Base-by-base conservation (phyloP, 2,888 invertebrate species). In the Agelastica alni region DNA sequence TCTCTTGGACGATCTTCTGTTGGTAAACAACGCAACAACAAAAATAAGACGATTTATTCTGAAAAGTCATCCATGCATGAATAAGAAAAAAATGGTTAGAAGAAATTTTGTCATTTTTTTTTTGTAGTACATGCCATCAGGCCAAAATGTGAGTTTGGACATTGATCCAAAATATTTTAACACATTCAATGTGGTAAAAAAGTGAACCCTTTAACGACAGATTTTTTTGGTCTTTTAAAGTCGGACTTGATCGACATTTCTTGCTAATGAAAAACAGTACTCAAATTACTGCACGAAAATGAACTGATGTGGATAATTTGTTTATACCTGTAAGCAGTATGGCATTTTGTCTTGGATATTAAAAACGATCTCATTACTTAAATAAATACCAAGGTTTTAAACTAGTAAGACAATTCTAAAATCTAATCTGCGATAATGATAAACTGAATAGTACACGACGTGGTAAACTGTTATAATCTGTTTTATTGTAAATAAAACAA, bases 21-120 rank as follows among this genome's bases (percentile, higher is more conserved):
- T 59, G 72, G 71, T 53, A 78, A 77, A 66, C 77, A 77, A 61
- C 74, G 77, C 36, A 76, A 76, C 56, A 66, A 76, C 53, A 76
- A 77, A 64, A 61, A 68, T 18, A 76, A 75, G 63, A 60, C 65
- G 34, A 45, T 69, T 43, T 70, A 72, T 65, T 70, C 73, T 42
- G 73, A 73, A 53, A 69, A 67, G 48, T 72, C 74, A 45, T 69
- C 73, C 26, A 70, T 70, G 64, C 70, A 74, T 65, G 70, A 73
- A 62, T 65, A 66, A 65, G 53, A 26, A 20, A 49, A 53, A 59
- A 59, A 56, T 58, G 56, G 61, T 62, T 64, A 58, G 63, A 62
- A 59, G 59, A 57, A 61, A 58, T 60, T 37, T 54, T 56, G 52
- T 56, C 62, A 61, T 61, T 63, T 61, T 52, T n/a, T n/a, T 46